Conservation (phyloP, 2,888 invertebrate genomes). For the Steinernema hermaphroditum region DNA sequence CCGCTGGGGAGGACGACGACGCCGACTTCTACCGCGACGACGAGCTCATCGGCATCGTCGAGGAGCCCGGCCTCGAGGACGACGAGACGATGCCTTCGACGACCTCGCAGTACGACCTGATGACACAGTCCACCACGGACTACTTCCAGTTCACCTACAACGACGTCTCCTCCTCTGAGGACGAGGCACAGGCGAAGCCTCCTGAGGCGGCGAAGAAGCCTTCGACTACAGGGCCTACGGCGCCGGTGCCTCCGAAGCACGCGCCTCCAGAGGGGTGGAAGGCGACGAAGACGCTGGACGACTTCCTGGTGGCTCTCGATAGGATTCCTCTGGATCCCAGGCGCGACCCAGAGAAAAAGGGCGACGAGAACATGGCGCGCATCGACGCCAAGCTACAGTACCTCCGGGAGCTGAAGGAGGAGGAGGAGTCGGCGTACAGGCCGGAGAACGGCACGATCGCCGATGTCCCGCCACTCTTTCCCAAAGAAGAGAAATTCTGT, state of each 20-base stretch:
- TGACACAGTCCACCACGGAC: conserved; percentile 57
- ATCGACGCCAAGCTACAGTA: conserved; percentile 45
- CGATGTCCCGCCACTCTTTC: background rate
- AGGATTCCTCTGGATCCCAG: conserved; percentile 1
- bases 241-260: background rate
- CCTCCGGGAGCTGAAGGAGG: conserved; percentile 37
- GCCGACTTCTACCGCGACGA: conserved; percentile 12
- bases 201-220: background rate
- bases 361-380: conserved; percentile 43
- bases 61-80: conserved; percentile 26
- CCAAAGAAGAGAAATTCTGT: background rate
- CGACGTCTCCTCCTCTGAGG: conserved; percentile 47
- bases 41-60: too few species aligned
- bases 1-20: conserved; percentile 38
- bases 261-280: background rate
- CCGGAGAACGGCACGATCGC: background rate
- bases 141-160: conserved; percentile 62
- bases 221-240: background rate
- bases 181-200: conserved; percentile 36
- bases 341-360: background rate
- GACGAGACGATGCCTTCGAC: conserved; percentile 33
- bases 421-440: conserved; percentile 24
- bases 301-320: background rate
- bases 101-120: conserved; percentile 36
- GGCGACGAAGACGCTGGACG: background rate